Conservation (phyloP, 2,797 vertebrate species). For the Manis crassicaudata region DNA sequence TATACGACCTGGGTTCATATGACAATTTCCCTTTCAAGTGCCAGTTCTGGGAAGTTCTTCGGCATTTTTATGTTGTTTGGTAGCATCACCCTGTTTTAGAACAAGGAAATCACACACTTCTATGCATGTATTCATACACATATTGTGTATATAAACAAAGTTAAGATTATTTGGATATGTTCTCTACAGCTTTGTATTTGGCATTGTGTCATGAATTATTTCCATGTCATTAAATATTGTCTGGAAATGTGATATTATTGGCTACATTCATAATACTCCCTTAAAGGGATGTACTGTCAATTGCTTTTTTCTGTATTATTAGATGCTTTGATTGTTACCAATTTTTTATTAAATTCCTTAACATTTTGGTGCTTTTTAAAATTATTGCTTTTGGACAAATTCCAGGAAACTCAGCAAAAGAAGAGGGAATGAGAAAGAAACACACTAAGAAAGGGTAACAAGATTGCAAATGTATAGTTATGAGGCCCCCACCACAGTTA, state of each 20-base stretch:
- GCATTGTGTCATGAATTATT: constrained; percentile 23
- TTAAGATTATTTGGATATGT: constrained; percentile 3
- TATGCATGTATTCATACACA: not conserved
- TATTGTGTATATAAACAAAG: not conserved
- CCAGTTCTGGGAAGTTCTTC: not conserved
- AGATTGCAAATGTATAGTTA: accelerated
- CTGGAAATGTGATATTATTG: constrained; percentile 40
- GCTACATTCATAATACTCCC: not conserved
- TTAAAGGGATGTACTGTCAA: not conserved
- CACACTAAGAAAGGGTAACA: not conserved
- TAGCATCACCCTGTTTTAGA: not conserved
- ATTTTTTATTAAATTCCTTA: constrained; percentile 16
- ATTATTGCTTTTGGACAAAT: not conserved
- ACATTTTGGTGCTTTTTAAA: not conserved
- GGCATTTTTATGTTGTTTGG: not conserved
- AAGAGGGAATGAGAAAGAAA: not conserved
- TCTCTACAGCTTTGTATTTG: not conserved
- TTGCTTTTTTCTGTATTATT: not conserved
- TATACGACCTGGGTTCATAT: not conserved
- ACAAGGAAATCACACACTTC: not conserved
- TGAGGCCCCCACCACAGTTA: not conserved
- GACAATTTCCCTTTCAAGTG: not conserved
- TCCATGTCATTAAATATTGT: constrained; percentile 9
- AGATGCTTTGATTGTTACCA: not conserved
- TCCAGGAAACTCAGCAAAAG: not conserved